These are phyloP conservation scores for Aphidius gifuensis DNA, from an alignment of 1,140 invertebrate species.

Conservation along the genomic window DNA sequence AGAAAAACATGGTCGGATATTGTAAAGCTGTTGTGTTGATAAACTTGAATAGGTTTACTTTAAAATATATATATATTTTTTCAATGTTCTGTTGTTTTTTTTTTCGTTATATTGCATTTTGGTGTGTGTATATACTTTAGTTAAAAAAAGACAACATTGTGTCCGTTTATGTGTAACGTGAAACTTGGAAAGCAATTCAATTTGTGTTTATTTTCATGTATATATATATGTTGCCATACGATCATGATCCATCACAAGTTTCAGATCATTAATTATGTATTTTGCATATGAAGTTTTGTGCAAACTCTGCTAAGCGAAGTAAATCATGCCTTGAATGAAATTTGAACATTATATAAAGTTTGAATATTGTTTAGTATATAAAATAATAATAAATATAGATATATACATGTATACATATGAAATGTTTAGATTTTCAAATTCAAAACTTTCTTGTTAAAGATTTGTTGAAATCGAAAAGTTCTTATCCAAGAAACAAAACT, in stretches of 20 bases:
- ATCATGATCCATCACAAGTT: slow-evolving; percentile 2
- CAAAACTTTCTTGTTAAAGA: too few species aligned
- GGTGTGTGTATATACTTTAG: background rate
- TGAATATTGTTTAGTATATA: background rate
- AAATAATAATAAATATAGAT: background rate
- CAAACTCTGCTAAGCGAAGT: slow-evolving; percentile 10
- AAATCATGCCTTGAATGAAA: slow-evolving; percentile 15
- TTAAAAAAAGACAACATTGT: background rate
- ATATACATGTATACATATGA: background rate
- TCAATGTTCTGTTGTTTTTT: too few species aligned
- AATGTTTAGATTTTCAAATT: too few species aligned
- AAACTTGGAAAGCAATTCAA: slow-evolving; percentile 19
- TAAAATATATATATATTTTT: too few species aligned
- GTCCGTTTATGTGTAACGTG: background rate
- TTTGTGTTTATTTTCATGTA: slow-evolving; percentile 11
- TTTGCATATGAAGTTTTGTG: background rate
- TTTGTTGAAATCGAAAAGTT: too few species aligned
- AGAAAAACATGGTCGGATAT: too few species aligned
- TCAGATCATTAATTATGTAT: background rate
- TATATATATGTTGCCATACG: background rate
- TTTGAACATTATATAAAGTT: slow-evolving; percentile 7
- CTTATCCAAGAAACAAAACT: too few species aligned
- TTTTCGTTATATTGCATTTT: too few species aligned
- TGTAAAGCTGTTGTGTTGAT: too few species aligned
- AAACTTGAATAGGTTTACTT: too few species aligned